Base-by-base conservation (phyloP, 2,888 invertebrate species). In the Xestia ashworthii region DNA sequence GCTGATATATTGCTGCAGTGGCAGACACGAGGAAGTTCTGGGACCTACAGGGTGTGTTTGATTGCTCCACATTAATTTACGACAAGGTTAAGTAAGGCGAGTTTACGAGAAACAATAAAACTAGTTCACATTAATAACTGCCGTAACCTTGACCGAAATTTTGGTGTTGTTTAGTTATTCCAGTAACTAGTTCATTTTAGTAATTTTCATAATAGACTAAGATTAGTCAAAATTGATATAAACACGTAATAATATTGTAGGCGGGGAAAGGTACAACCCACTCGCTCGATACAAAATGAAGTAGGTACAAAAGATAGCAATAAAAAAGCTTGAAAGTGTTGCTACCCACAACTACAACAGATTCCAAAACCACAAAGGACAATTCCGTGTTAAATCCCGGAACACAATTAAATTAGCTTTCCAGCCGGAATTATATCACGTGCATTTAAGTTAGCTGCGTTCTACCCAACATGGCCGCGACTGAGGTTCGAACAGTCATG, bases 361-460 rank as follows among this genome's bases (percentile, higher is more conserved):
- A 68, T 50, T 50, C 19, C 3, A 58, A 71, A 81, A 67, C 66
- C 70, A 64, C 78, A 71, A 73, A 73, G 9, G 22, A 38, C 19
- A 67, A 66, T 70, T 66, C 32, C 69, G 66, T 72, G 66, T 65
- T 44, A 71, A 83, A 64, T 70, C 53, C 62, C 44, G 38, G 25
- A 48, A 58, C 65, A 72, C 64, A 74, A 84, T 78, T 81, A 60
- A 84, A 83, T 83, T 71, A 76, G 71, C 81, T 84, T 74, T 74
- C 41, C 71, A 58, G 38, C n/a, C 62, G n/a, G 83, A 78, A 78
- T 75, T 78, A 75, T 78, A 81, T 81, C 73, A 71, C 65, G 73
- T 75, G 75, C 81, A 73, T 78, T 84, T 84, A 69, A 78, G 78
- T 84, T 66, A 81, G 74, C 67, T 67, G 81, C 68, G 71, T 78